Evolutionary conservation across 2,113 vertebrate species (phyloP).

Genomic region (Poecilia latipinna): DNA sequence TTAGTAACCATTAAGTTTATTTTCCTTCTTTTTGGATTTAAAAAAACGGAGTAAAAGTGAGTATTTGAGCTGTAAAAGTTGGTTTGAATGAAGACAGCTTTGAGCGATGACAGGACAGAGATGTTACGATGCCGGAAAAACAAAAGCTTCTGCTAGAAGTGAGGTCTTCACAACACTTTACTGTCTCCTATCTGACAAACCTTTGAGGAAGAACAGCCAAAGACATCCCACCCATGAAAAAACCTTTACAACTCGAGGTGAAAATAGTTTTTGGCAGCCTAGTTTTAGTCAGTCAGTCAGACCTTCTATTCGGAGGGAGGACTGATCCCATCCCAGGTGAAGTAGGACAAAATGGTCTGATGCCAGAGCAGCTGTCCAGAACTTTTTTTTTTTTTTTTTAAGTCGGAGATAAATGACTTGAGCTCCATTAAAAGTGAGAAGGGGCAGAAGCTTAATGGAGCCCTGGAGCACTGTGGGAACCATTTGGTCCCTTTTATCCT

Average conservation of each 20-base stretch:
- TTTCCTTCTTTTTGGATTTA: neutral
- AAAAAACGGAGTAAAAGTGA: neutral
- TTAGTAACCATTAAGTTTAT: neutral
- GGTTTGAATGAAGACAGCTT: neutral
- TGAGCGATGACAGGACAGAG: constrained; percentile 1
- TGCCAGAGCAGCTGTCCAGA: constrained; percentile 40
- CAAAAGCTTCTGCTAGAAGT: neutral
- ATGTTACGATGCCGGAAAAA: neutral
- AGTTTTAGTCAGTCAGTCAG: neutral
- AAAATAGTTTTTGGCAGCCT: neutral
- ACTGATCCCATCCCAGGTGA: neutral
- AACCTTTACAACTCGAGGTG: neutral
- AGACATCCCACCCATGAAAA: neutral
- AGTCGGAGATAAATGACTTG: constrained; percentile 24
- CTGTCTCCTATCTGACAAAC: neutral
- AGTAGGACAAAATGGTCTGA: constrained; percentile 33
- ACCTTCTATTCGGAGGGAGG: constrained; percentile 13
- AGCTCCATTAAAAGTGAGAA: constrained; percentile 12
- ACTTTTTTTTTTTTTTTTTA: neutral
- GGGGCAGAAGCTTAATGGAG: constrained; percentile 5
- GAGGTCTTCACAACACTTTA: neutral
- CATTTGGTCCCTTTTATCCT: neutral
- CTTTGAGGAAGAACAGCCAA: neutral
- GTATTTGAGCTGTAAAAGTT: neutral
- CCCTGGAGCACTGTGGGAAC: neutral